Percentiles rank a stretch among this genome's conserved stretches.
Conservation (phyloP, 2,113 vertebrate species). For the Tauraco erythrolophus region DNA sequence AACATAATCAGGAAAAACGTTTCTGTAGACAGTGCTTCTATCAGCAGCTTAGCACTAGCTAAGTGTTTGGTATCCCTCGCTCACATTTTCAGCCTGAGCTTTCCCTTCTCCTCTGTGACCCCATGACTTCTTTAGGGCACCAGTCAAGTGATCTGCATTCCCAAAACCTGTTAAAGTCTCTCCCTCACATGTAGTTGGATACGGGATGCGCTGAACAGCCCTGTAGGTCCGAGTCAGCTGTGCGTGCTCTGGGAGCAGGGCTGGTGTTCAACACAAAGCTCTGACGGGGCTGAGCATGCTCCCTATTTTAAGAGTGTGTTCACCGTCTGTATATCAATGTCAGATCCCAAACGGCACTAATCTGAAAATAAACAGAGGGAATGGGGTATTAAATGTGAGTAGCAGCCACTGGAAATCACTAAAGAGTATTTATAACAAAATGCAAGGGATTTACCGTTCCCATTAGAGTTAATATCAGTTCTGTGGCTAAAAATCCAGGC, state of each 20-base stretch:
- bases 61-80: background rate
- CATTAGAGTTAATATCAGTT: background rate
- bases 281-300: background rate
- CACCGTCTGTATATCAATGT: background rate
- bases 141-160: background rate
- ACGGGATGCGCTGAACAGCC: background rate
- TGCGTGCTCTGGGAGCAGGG: background rate
- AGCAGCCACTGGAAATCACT: background rate
- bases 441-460: background rate
- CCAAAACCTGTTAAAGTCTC: background rate
- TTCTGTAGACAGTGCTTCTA: background rate
- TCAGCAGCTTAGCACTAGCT: background rate
- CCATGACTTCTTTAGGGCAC: background rate
- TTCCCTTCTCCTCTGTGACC: background rate
- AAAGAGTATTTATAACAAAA: background rate
- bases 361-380: constrained; percentile 8
- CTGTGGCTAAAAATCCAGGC: background rate
- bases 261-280: background rate
- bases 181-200: accelerated
- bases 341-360: background rate
- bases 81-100: background rate
- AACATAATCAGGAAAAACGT: background rate
- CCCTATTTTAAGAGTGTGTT: background rate
- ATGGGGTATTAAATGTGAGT: background rate
- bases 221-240: background rate